Evolutionary conservation across 2,797 vertebrate genomes (phyloP), one percentile per base, ranked within the genome.

Genomic region (Lutjanus argentimaculatus): DNA sequence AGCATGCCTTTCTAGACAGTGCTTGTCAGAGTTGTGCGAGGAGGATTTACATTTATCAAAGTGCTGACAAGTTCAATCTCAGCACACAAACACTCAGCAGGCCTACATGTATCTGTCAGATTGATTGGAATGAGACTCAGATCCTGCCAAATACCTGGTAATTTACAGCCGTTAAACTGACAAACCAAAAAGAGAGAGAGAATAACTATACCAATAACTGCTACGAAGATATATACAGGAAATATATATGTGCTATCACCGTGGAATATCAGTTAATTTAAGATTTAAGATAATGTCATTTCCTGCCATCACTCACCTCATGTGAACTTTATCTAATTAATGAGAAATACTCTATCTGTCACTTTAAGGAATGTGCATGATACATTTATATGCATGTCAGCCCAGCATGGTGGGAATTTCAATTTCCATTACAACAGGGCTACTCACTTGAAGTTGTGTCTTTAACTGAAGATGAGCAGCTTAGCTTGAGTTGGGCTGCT

Each of bases 51-150:
- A 79, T 88, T 74, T 84, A 88, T 88, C 82, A 93, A 92, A 93
- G 87, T 84, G 92, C 92, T 93, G 93, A 95, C 93, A 93, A 86
- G 75, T 87, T 89, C 66, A 68, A 77, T 89, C 83, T 89, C 48
- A 88, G 55, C 86, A 85, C 76, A 58, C 67, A 89, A 88, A 87
- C 73, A 82, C 17, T 70, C 77, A 73, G 71, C 72, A 77, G 67
- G 76, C 49, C 55, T 73, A 21, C 63, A 51, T 79, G 77, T 75
- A 72, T 69, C 58, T 72, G 82, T 77, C 67, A 79, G 49, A 72
- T 75, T 72, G 85, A 75, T 70, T 74, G 72, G 51, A 86, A 82
- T 82, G 82, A 81, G 16, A 63, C 63, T 69, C 22, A 30, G 51
- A 68, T 63, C 4, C 62, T 61, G 77, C 80, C 82, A 82, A 76